Evolutionary conservation across 37 sponge, comb jelly and placozoan genomes (phyloP), one percentile per base, ranked within the genome.

Genomic region (Hexactinellida sp.): DNA sequence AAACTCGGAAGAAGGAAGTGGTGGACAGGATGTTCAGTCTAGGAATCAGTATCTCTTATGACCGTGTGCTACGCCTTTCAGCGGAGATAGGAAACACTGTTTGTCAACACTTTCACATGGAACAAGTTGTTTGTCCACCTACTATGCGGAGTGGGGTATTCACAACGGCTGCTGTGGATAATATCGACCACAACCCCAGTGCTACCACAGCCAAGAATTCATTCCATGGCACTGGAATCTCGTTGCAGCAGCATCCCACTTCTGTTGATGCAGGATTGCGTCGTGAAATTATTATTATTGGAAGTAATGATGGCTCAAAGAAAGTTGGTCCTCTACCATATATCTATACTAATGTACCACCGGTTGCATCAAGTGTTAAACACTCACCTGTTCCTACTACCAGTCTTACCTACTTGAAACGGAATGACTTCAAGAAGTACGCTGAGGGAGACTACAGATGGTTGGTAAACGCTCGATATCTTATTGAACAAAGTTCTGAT

Each of bases 1-100:
- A n/a, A n/a, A n/a, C n/a, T n/a, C n/a, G n/a, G n/a, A n/a, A 88
- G 82, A 28, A 63, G 25, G 83, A 84, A 54, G 54, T 88, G 37
- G 82, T 88, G 19, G 89, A 88, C 38, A 34, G 37, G 36, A 28
- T 88, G 35, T 85, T 54, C 24, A 23, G 34, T 52, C 51, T 84
- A 10, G 88, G 88, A 3, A 35, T 88, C 82, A 55, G 85, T 51
- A 85, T 88, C 39, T 85, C 88, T 1, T 88, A 88, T 55, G 82
- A 84, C 82, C 82, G 85, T 85, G 82, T 88, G 24, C 36, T 88
- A 54, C 38, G 34, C 0, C 37, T 88, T 7, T 85, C 85, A 0
- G 38, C 88, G 36, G 47, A 39, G 39, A 34, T 88, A 82, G 85
- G 82, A 32, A 88, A 84, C 82, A 54, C 76, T 36, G 71, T 85